Base-by-base conservation (phyloP, 2,113 vertebrate species). In the Psammodynastes pulverulentus region DNA sequence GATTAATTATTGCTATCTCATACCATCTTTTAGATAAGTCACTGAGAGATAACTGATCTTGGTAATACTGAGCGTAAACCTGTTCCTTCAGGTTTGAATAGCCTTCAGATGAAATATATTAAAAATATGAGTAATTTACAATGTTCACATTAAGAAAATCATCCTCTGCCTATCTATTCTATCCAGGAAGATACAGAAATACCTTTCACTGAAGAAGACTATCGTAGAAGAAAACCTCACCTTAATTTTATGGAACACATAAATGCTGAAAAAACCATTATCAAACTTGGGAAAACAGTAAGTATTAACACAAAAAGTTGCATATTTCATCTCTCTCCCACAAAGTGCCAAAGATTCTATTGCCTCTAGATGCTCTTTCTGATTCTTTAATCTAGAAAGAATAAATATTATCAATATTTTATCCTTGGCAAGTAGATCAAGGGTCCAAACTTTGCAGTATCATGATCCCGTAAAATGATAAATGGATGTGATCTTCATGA, bases 281-380 rank as follows among this genome's bases (percentile, higher is more conserved):
- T 97, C 21, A 99, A 98, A 96, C 95, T 98, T 89, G 99, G 99
- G 1, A 99, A 98, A 97, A 98, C 96, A 1, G 99, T 99, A 94
- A 91, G 98, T 98, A 89, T 86, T 62, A 29, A 34, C 15, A 9
- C 85, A 89, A 72, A 92, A 62, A 26, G 3, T 23, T 43, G 34
- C 19, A 8, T 84, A 5, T 90, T 94, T 94, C 87, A 53, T 39
- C 51, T 1, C 13, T 67, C 45, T 89, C 29, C 7, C 26, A 46
- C 48, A 23, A 67, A 51, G 4, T 72, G 43, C 17, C 58, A 89
- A 46, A 29, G 17, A 67, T n/a, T 29, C 10, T 19, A 49, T 7
- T 24, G n/a, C 2, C 88, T 49, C 15, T 29, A 21, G 15, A 58
- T 9, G 24, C 56, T 58, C 56, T 58, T 29, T 58, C 3, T 48